Percentiles rank a stretch among this genome's conserved stretches.
phyloP scores from a whole-genome alignment of 2,113 vertebrate species.

The Forbesichthys papilliferus region DNA sequence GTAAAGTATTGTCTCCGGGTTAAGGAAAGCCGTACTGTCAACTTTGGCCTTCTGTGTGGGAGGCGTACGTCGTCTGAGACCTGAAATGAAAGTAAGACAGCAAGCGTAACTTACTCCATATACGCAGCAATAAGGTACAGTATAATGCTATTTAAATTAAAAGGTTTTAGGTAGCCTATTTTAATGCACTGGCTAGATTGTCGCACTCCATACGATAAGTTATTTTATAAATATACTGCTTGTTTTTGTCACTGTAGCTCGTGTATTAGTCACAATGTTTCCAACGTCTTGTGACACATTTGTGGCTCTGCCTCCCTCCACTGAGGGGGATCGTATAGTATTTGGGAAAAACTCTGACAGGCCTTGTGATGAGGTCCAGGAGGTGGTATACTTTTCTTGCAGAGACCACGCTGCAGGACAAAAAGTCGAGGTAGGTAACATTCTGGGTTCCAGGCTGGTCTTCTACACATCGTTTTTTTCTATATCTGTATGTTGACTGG shows the following conservation, averaged over 20 bases:
- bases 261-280: slow-evolving; percentile 49
- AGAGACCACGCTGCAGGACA: slow-evolving; percentile 64
- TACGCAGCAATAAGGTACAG: neutral
- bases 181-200: neutral
- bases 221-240: neutral
- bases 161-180: too few relatives aligned
- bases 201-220: neutral
- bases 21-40: neutral
- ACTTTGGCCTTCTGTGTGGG: neutral
- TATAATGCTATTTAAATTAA: too few relatives aligned
- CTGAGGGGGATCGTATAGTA: slow-evolving; percentile 77
- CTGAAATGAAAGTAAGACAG: neutral
- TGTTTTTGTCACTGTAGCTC: neutral
- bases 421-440: slow-evolving; percentile 80
- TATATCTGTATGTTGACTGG: slow-evolving; percentile 16
- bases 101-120: neutral
- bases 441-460: slow-evolving; percentile 1
- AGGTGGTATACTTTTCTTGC: slow-evolving; percentile 84
- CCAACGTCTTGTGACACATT: slow-evolving; percentile 92
- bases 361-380: slow-evolving; percentile 91
- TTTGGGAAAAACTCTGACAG: slow-evolving; percentile 97
- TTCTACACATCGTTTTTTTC: neutral
- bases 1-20: slow-evolving; percentile 27
- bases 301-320: slow-evolving; percentile 89
- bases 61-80: neutral